Percentiles rank a stretch among this genome's conserved stretches.
These are phyloP conservation scores for Buphagus erythrorhynchus DNA, from an alignment of 2,797 vertebrate species.

Conservation along the genomic window DNA sequence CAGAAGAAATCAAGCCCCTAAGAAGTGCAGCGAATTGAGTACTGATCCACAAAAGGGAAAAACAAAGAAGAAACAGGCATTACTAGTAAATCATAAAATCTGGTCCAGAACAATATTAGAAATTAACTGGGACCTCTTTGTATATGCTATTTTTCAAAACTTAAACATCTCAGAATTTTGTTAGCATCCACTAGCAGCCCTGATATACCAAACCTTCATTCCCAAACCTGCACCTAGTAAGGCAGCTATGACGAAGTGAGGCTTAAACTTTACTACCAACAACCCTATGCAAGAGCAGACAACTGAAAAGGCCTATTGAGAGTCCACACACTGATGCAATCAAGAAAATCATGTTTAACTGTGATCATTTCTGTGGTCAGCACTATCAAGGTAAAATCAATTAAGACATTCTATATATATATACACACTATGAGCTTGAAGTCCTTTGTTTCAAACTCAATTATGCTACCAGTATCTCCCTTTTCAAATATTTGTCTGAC, in stretches of 20 bases:
- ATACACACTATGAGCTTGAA: not conserved
- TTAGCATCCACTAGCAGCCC: not conserved
- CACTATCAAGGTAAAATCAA: not conserved
- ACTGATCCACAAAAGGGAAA: not conserved
- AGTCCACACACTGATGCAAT: not conserved
- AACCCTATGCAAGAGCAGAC: not conserved
- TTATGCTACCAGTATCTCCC: not conserved
- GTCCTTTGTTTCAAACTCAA: not conserved
- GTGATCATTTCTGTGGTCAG: not conserved
- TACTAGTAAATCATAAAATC: not conserved
- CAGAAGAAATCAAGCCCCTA: not conserved
- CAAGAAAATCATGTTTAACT: not conserved
- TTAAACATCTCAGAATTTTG: not conserved
- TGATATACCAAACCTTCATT: not conserved
- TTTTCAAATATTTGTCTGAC: slow-evolving; percentile 36
- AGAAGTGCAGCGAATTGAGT: not conserved
- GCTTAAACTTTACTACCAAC: not conserved
- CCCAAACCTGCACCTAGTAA: not conserved
- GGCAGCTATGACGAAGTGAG: not conserved
- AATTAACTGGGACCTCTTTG: not conserved
- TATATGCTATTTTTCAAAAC: not conserved
- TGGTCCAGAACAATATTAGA: not conserved
- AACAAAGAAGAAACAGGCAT: not conserved
- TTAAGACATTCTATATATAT: not conserved
- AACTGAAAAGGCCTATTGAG: not conserved